phyloP scores from a whole-genome alignment of 2,797 vertebrate genomes.

The Chiloscyllium punctatum region DNA sequence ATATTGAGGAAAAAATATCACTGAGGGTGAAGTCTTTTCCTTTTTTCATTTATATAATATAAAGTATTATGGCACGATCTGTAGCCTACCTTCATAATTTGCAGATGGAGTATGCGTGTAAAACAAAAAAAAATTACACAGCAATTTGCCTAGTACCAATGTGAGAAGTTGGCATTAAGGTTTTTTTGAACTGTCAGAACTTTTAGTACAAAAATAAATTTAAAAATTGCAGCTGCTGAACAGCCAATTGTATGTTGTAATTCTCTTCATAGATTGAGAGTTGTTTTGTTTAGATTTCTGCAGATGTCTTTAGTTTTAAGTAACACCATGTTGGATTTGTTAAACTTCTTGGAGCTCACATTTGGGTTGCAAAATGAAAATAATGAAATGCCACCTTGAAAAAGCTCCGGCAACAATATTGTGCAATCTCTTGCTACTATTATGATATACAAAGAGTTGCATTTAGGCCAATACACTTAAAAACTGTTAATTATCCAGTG shows the following conservation, averaged over 20 bases:
- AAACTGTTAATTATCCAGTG: not conserved
- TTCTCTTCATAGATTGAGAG: not conserved
- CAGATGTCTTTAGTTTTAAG: not conserved
- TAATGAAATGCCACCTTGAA: not conserved
- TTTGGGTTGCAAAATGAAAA: not conserved
- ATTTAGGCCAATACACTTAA: not conserved
- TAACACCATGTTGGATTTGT: not conserved
- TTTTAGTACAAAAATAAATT: not conserved
- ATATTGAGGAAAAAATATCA: not conserved
- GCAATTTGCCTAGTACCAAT: not conserved
- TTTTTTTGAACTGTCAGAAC: not conserved
- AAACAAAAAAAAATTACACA: not conserved
- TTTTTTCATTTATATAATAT: constrained; percentile 20
- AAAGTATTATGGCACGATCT: not conserved
- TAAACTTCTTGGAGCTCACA: not conserved
- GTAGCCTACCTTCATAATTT: not conserved
- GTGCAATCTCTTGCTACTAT: not conserved
- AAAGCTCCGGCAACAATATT: not conserved
- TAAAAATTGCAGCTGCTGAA: not conserved
- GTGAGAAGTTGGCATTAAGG: not conserved
- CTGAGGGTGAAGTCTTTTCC: not conserved
- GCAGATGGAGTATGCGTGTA: not conserved
- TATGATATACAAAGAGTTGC: not conserved
- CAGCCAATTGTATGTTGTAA: not conserved
- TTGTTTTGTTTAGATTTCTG: not conserved